Percentiles rank a stretch among this genome's conserved stretches.
Conservation (phyloP, 2,888 invertebrate species). For the Netelia virgata region DNA sequence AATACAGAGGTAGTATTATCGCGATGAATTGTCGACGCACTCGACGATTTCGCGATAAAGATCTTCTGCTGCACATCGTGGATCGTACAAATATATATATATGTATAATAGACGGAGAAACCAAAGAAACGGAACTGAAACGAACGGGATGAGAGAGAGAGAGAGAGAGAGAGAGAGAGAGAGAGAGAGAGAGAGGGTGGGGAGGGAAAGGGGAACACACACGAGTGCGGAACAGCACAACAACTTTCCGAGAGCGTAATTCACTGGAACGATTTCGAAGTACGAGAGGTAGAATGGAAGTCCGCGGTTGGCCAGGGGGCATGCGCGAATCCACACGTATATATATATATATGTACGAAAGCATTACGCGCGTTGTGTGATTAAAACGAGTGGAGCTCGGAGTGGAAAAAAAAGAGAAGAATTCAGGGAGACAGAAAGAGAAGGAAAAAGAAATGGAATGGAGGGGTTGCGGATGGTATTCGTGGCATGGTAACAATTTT, state of each 20-base stretch:
- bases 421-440: conserved; percentile 21
- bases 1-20: conserved; percentile 34
- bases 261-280: conserved; percentile 60
- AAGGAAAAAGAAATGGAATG: not conserved
- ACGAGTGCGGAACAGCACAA: conserved; percentile 30
- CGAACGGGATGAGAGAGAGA: conserved; percentile 12
- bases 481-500: conserved; percentile 61
- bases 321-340: conserved; percentile 22
- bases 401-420: conserved; percentile 18
- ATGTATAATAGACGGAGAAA: conserved; percentile 2
- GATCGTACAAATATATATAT: conserved; percentile 21
- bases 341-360: conserved; percentile 7
- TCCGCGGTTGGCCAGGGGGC: conserved; percentile 19
- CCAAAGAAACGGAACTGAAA: conserved; percentile 36
- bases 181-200: not conserved
- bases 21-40: conserved; percentile 49
- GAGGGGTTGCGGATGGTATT: conserved; percentile 56
- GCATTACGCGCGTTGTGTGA: conserved; percentile 49
- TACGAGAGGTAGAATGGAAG: conserved; percentile 32
- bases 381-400: conserved; percentile 57
- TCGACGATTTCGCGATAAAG: conserved; percentile 51
- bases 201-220: not conserved
- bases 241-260: conserved; percentile 58
- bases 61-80: conserved; percentile 23
- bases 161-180: no score